Conservation (phyloP, 1,140 invertebrate species). For the Ips typographus region DNA sequence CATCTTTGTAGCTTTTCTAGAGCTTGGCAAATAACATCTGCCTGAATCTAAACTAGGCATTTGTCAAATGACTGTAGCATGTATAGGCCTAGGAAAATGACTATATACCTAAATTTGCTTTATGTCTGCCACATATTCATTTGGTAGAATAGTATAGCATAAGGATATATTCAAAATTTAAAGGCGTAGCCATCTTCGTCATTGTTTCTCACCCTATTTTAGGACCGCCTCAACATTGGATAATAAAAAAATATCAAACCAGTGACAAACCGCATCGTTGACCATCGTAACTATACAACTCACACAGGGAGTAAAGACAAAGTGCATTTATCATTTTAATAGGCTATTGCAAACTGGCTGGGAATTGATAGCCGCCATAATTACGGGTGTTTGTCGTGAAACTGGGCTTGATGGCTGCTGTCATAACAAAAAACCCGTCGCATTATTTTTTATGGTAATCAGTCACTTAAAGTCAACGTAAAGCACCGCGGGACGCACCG, state of each 20-base stretch:
- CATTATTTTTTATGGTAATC: constrained; percentile 39
- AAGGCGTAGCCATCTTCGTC: too few relatives aligned
- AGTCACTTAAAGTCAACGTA: constrained; percentile 8
- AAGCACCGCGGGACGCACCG: constrained; percentile 19
- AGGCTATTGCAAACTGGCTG: constrained; percentile 40
- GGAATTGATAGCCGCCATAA: constrained; percentile 42
- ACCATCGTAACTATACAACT: constrained; percentile 12
- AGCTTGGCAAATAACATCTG: too few relatives aligned
- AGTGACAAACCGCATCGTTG: constrained; percentile 12
- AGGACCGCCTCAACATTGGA: background rate
- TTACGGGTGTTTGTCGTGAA: constrained; percentile 41
- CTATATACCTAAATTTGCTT: too few relatives aligned
- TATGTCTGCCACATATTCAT: too few relatives aligned
- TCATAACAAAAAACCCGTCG: constrained; percentile 38
- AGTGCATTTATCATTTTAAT: constrained; percentile 42
- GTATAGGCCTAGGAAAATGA: too few relatives aligned
- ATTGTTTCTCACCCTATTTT: too few relatives aligned
- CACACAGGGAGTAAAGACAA: constrained; percentile 22
- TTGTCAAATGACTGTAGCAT: too few relatives aligned
- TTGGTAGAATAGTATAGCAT: too few relatives aligned
- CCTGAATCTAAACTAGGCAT: too few relatives aligned
- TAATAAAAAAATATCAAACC: background rate
- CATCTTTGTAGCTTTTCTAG: too few relatives aligned
- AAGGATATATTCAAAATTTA: too few relatives aligned
- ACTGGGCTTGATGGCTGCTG: constrained; percentile 39